Evolutionary conservation across 2,888 invertebrate species (phyloP), one percentile per base, ranked within the genome.

Genomic region (Spodoptera picta): DNA sequence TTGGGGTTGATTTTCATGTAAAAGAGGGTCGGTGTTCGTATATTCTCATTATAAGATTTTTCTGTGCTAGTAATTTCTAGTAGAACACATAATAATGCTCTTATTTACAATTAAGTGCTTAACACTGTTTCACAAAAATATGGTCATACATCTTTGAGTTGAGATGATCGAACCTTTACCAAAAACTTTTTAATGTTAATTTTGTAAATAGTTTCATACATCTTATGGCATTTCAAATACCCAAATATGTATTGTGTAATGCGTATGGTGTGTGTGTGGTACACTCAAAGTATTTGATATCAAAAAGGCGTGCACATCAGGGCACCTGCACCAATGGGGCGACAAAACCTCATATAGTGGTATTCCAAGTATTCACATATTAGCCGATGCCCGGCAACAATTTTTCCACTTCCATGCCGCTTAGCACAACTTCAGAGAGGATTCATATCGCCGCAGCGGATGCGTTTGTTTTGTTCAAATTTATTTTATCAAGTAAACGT

Each of bases 401-500:
- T 92, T 93, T 93, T 93, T 93, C 93, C 93, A 84, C 91, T 94
- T 94, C 94, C 92, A 90, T 91, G 90, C 91, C 88, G 86, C 90
- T 93, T 89, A 88, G 87, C 92, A 90, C 88, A 85, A 91, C 92
- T 93, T 93, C 93, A 93, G 89, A 92, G 92, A 92, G 92, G 87
- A 93, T 90, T 92, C 93, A 93, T 93, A 93, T 92, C 91, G 92
- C 91, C 90, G 88, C 90, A 88, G 78, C 81, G 89, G 90, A 89
- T 93, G 92, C 91, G 92, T 93, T 93, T 93, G 93, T 94, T 93
- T 92, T 92, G 92, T 92, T 90, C 91, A 90, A 92, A 93, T 93
- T 92, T 93, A 94, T 94, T 94, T 94, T 93, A 94, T 94, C 93
- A 92, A 94, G 92, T 93, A 92, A 93, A 92, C 89, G 90, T 88